Evolutionary conservation across 2,888 invertebrate genomes (phyloP).

Genomic region (Sisyra nigra): DNA sequence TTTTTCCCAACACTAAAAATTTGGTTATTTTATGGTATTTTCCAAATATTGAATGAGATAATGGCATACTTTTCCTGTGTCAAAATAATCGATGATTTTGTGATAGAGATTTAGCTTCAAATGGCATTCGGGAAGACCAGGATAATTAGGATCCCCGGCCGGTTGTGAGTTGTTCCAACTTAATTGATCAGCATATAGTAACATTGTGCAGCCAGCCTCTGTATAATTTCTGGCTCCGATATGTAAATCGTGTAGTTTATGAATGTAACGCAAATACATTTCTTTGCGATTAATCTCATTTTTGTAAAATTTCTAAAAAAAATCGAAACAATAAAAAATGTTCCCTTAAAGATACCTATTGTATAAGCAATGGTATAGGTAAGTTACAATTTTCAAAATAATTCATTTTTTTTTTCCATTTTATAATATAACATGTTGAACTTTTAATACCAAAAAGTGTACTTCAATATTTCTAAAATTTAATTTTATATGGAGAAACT

Average conservation of each 20-base stretch:
- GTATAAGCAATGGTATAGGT: too few relatives aligned
- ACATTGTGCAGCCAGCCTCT: constrained; percentile 87
- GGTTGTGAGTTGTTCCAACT: constrained; percentile 60
- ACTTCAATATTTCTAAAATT: too few relatives aligned
- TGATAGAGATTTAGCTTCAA: constrained; percentile 79
- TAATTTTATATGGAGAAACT: too few relatives aligned
- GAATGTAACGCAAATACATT: constrained; percentile 91
- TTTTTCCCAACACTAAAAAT: constrained; percentile 80
- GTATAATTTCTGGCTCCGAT: constrained; percentile 82
- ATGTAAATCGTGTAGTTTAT: constrained; percentile 86
- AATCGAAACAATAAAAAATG: too few relatives aligned
- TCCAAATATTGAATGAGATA: background rate
- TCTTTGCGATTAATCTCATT: constrained; percentile 90
- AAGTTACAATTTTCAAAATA: background rate
- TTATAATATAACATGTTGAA: too few relatives aligned
- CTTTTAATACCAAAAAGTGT: too few relatives aligned
- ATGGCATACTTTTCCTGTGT: constrained; percentile 64
- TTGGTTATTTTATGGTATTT: background rate
- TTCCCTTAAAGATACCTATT: too few relatives aligned
- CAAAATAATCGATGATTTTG: constrained; percentile 82
- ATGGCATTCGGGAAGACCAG: constrained; percentile 72
- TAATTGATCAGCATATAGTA: constrained; percentile 83
- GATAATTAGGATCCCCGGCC: constrained; percentile 49
- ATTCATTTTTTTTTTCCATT: too few relatives aligned
- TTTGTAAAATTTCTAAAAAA: constrained; percentile 77